Evolutionary conservation across 1,140 invertebrate genomes (phyloP).

Genomic region (Drosophila arawakana): DNA sequence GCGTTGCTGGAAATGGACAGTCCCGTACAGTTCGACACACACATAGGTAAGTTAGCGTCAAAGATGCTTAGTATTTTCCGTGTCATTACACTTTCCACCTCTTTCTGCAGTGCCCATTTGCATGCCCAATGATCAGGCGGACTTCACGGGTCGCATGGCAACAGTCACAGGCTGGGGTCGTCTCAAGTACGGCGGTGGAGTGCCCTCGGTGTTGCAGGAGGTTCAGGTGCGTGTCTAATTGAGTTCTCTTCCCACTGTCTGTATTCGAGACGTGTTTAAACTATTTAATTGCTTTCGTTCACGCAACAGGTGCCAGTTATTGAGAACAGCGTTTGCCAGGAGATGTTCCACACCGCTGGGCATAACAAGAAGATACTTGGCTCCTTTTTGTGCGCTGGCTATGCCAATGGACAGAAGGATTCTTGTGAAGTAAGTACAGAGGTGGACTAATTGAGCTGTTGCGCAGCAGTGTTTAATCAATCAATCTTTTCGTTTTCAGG

Average conservation of each 20-base stretch:
- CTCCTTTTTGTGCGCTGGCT: constrained; percentile 97
- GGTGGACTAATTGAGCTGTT: not conserved
- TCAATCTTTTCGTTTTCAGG: constrained; percentile 86
- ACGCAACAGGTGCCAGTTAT: constrained; percentile 91
- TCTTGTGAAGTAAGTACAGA: constrained; percentile 93
- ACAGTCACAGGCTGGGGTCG: constrained; percentile 93
- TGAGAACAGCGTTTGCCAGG: constrained; percentile 95
- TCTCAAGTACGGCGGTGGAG: constrained; percentile 91
- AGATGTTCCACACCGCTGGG: constrained; percentile 96
- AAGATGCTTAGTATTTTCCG: not conserved
- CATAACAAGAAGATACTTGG: constrained; percentile 94
- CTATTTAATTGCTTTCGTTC: constrained; percentile 31
- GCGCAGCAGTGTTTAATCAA: not conserved
- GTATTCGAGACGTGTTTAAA: constrained; percentile 1
- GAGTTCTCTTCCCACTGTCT: not conserved
- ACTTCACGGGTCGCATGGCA: constrained; percentile 93
- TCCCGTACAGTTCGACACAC: constrained; percentile 92
- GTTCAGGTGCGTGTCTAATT: constrained; percentile 87
- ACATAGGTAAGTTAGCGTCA: constrained; percentile 88
- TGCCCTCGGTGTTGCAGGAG: constrained; percentile 95
- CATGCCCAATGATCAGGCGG: constrained; percentile 92
- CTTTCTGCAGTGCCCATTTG: constrained; percentile 92
- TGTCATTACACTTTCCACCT: not conserved
- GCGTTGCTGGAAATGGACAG: constrained; percentile 93
- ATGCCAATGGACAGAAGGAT: constrained; percentile 95